Evolutionary conservation across 2,888 invertebrate species (phyloP), one percentile per base, ranked within the genome.

Genomic region (Bombylius major): DNA sequence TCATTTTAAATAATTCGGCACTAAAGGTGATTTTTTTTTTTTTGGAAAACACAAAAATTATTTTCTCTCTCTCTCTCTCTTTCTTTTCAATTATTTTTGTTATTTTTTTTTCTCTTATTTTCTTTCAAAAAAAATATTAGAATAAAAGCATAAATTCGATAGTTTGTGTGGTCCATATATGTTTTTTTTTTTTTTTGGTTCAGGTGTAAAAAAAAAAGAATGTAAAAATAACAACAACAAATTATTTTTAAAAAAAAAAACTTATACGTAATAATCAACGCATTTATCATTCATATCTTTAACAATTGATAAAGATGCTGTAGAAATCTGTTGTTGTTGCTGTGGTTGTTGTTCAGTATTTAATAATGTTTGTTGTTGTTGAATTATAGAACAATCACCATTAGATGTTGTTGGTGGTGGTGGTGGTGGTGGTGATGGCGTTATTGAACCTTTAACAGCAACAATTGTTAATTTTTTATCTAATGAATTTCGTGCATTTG

Each of bases 261-360:
- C 14, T 59, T 55, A 59, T 50, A 59, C 59, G 47, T 57, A 59
- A 47, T 59, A 59, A 49, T 59, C 59, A 51, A 57, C 50, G 47
- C 57, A 57, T 31, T 59, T 55, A 42, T 59, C 53, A 33, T 57
- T 56, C n/a, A 48, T 36, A 50, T 55, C 47, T 49, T 59, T 59
- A 33, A 57, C 54, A 52, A 59, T 56, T 42, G 59, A 59, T 34
- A 59, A 51, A 50, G 49, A 54, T 33, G 47, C 44, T 31, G 34
- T 45, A 7, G 54, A 42, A 11, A 42, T 3, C 8, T 42, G 11
- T 11, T 36, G 39, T 6, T 14, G n/a, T 46, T 23, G 46, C 14
- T 14, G n/a, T 4, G 13, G 46, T 42, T 42, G 50, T 13, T 44
- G 49, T 48, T 56, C 51, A 9, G n/a, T 39, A 51, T 55, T 54